Evolutionary conservation across 1,140 invertebrate genomes (phyloP), one percentile per base, ranked within the genome.

Genomic region (Dufourea novaeangliae): DNA sequence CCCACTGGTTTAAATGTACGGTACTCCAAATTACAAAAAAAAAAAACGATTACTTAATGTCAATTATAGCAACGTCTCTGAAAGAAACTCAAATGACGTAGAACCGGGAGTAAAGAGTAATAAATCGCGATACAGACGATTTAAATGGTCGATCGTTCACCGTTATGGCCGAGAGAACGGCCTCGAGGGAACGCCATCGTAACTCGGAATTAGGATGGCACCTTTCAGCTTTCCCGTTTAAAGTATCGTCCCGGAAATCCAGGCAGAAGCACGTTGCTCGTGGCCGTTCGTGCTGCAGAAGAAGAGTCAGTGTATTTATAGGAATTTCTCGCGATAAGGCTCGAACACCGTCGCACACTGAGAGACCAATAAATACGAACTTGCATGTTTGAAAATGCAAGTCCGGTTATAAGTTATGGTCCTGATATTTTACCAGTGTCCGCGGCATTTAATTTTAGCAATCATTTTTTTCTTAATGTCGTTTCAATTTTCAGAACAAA

Each of bases 171-270:
- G 39, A 22, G 34, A 56, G 71, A 74, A 67, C 46, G 12, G 71
- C 62, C 50, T 56, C 62, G 14, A 32, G 50, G 62, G 39, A 74
- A 41, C 62, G 71, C 46, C 61, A 39, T 73, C 71, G 61, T 73
- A 73, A 73, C 71, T 73, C 71, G 71, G 71, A 73, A 73, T 73
- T 73, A 73, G 71, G 71, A 73, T 73, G 61, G 61, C 71, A 73
- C 71, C 71, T 73, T 41, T 54, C 62, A 56, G 62, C 62, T 74
- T 67, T 74, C 46, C 34, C 62, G 50, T 56, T 74, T 74, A 74
- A 74, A 74, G 50, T 66, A 67, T 74, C 62, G 46, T 67, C 71
- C 71, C 71, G 71, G 71, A 74, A 74, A 74, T 74, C 71, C 71
- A 37, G 27, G 29, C n/a, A 61, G 69, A 50, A 50, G 56, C 69